A percentile compares a stretch with the other conserved stretches of the same genome.
These are phyloP conservation scores for Nasonia longicornis DNA, from an alignment of 1,140 invertebrate species.

Conservation along the genomic window DNA sequence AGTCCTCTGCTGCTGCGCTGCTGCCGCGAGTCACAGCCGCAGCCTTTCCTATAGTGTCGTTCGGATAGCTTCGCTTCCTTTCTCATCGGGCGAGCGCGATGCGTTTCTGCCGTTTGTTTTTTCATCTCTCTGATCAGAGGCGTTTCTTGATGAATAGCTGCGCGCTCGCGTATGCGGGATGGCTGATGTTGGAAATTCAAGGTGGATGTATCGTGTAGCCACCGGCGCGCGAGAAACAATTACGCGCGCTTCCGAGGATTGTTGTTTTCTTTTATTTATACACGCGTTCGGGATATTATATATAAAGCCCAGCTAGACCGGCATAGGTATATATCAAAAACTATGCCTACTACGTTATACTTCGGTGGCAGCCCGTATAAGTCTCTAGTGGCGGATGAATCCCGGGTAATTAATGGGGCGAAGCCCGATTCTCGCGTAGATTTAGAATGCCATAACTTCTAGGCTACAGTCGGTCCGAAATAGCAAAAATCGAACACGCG, in stretches of 20 bases:
- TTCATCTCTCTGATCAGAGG: neutral
- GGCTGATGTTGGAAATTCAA: constrained; percentile 20
- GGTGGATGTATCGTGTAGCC: neutral
- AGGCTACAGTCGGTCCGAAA: no score
- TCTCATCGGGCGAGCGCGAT: neutral
- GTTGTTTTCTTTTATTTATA: neutral
- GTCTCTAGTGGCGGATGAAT: neutral
- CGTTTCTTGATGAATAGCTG: constrained; percentile 31
- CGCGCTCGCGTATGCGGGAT: no score
- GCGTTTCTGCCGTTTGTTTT: neutral
- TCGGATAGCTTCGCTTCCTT: neutral
- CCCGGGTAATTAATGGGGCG: neutral
- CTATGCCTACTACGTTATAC: neutral
- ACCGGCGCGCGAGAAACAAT: constrained; percentile 1
- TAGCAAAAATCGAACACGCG: no score
- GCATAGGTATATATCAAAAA: neutral
- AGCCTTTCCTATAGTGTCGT: neutral
- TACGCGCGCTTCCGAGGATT: constrained; percentile 15
- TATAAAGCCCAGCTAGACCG: neutral
- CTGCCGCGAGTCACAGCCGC: neutral
- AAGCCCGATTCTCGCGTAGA: neutral
- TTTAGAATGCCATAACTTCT: no score
- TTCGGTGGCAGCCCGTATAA: neutral
- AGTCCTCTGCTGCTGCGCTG: neutral
- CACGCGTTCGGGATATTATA: no score